Evolutionary conservation across 2,888 invertebrate genomes (phyloP).

Genomic region (Synanthedon formicaeformis): DNA sequence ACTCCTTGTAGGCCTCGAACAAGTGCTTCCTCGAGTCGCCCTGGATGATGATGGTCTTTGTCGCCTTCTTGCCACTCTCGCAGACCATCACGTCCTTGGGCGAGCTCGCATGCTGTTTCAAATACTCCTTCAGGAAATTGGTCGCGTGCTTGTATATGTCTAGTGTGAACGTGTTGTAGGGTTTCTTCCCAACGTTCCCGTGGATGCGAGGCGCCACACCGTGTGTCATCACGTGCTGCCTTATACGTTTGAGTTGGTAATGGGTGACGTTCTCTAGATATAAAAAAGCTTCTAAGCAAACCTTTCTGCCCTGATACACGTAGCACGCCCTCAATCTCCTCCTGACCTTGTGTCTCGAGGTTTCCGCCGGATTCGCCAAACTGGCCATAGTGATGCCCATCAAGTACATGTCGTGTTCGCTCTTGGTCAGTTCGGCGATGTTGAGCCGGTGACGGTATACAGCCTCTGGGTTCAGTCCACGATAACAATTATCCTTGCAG

Average conservation of each 20-base stretch:
- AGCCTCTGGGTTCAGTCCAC: slow-evolving; percentile 79
- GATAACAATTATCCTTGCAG: slow-evolving; percentile 82
- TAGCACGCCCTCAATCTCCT: slow-evolving; percentile 80
- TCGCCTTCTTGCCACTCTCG: slow-evolving; percentile 58
- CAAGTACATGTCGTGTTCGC: slow-evolving; percentile 86
- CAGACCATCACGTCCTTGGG: slow-evolving; percentile 63
- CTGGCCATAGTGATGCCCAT: slow-evolving; percentile 90
- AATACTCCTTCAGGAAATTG: slow-evolving; percentile 79
- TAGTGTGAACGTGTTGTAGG: slow-evolving; percentile 82
- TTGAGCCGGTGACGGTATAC: slow-evolving; percentile 82
- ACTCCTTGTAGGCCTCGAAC: slow-evolving; percentile 80
- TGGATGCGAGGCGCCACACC: slow-evolving; percentile 83
- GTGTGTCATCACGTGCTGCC: slow-evolving; percentile 83
- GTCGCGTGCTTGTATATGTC: slow-evolving; percentile 84
- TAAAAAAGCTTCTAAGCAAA: slow-evolving; percentile 82
- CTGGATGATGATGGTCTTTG: slow-evolving; percentile 63
- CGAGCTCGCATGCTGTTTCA: slow-evolving; percentile 74
- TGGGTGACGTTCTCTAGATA: slow-evolving; percentile 85
- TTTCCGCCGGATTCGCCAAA: slow-evolving; percentile 79
- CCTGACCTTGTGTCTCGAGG: slow-evolving; percentile 78
- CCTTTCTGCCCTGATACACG: slow-evolving; percentile 81
- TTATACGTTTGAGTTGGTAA: slow-evolving; percentile 81
- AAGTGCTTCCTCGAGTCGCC: slow-evolving; percentile 75
- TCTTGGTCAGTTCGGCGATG: slow-evolving; percentile 83
- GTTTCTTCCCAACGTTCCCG: slow-evolving; percentile 84